Conservation (phyloP, 2,113 vertebrate species). For the Thinocorus orbignyianus region DNA sequence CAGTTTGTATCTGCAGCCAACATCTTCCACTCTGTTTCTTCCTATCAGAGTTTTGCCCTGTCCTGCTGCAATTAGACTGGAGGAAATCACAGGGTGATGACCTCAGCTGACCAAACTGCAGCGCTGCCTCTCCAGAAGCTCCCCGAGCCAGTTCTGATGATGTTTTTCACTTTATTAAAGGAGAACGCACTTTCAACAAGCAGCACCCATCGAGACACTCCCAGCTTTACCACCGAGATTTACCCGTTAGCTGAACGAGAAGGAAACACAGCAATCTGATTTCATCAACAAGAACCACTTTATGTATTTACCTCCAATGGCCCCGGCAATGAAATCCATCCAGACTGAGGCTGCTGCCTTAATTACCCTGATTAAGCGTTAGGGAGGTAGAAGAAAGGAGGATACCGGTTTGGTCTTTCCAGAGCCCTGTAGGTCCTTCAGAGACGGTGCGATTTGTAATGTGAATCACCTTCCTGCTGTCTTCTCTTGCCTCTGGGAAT, state of each 20-base stretch:
- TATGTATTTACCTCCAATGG: slow-evolving; percentile 87
- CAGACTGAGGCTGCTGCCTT: slow-evolving; percentile 22
- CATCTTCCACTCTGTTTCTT: not conserved
- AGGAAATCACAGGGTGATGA: not conserved
- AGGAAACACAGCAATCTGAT: not conserved
- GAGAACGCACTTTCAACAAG: not conserved
- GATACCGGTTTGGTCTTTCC: not conserved
- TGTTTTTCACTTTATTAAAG: not conserved
- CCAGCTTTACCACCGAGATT: not conserved
- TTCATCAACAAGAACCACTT: not conserved
- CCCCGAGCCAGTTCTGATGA: not conserved
- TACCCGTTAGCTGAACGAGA: not conserved
- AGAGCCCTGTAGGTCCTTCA: not conserved
- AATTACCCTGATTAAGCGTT: not conserved
- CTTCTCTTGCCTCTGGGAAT: not conserved
- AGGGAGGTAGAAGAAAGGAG: not conserved
- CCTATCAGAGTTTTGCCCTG: not conserved
- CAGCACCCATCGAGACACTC: not conserved
- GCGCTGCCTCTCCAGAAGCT: not conserved
- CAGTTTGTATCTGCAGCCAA: not conserved
- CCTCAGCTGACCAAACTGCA: not conserved
- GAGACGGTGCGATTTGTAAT: not conserved
- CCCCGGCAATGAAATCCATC: slow-evolving; percentile 93
- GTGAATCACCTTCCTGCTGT: not conserved
- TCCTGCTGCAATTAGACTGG: not conserved